Evolutionary conservation across 2,888 invertebrate species (phyloP).

Genomic region (Dicyrtomina minuta): DNA sequence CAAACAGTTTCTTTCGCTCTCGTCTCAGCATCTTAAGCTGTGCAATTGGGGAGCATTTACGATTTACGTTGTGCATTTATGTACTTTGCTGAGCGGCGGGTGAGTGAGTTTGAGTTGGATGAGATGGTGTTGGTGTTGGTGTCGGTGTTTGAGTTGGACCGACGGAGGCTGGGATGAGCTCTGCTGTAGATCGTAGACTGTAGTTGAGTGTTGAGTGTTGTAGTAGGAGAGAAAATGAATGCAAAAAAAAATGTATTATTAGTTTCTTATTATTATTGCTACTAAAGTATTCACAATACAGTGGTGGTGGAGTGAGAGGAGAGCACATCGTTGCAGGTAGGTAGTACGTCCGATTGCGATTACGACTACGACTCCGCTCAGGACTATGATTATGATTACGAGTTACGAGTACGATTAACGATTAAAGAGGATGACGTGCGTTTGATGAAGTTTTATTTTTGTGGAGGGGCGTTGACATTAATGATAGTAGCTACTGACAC

Average conservation of each 20-base stretch:
- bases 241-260: not conserved
- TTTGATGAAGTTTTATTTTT: constrained; percentile 2
- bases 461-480: constrained; percentile 32
- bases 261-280: constrained; percentile 4
- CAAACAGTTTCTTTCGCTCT: constrained; percentile 24
- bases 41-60: constrained; percentile 17
- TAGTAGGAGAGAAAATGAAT: not conserved
- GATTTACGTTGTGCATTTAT: constrained; percentile 18
- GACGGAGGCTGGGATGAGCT: too few relatives aligned
- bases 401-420: not conserved
- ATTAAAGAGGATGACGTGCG: constrained; percentile 12
- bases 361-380: not conserved
- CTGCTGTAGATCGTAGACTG: not conserved
- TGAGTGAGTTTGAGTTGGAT: not conserved
- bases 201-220: not conserved
- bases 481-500: constrained; percentile 2
- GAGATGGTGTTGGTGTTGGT: not conserved
- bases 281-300: not conserved
- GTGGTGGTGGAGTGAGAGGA: not conserved
- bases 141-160: too few relatives aligned
- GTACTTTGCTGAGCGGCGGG: constrained; percentile 13
- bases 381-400: not conserved
- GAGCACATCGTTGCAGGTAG: not conserved
- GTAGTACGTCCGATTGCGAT: not conserved
- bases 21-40: constrained; percentile 12